Base-by-base conservation (phyloP, 2,888 invertebrate species). In the Scaptomyza polygonia region DNA sequence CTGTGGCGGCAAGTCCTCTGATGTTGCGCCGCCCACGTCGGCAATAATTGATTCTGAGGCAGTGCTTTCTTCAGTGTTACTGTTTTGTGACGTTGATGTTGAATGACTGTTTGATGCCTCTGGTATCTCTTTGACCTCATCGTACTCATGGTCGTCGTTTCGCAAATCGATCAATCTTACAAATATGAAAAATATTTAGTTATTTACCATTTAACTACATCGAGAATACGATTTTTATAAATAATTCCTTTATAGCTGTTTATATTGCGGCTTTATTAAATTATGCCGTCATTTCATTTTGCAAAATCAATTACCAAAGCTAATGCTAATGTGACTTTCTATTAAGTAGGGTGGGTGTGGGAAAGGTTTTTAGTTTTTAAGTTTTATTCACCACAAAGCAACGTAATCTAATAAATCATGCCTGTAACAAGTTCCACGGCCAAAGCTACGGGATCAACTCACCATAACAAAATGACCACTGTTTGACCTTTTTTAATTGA, bases 91-190 rank as follows among this genome's bases (percentile, higher is more conserved):
- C 67, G 58, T 57, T 58, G 61, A 45, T 68, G 64, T 48, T 65
- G 79, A 63, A 62, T 88, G 80, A 79, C 71, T 77, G 75, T 72
- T 89, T 81, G 90, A 77, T 80, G 88, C 81, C 70, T 88, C 85
- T 79, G 90, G 87, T 61, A 88, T 65, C 61, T 90, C 90, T 72
- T 85, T 87, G 80, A 90, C 90, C 70, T 90, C 90, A 84, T 90
- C 90, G 89, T 90, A 88, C 53, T 90, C 90, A 87, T 89, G 88
- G 68, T 90, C 90, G 73, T 90, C 90, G 72, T 80, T 87, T 74
- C 89, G 89, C 79, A 89, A 88, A 85, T 90, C 91, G 82, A 90
- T 89, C 89, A 90, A 83, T 84, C 90, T 90, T 70, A 2, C 80
- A 80, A 39, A 61, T 27, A 61, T 27, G 0, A 25, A 9, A 14